Base-by-base conservation (phyloP, 2,797 vertebrate species). In the Morus bassanus region DNA sequence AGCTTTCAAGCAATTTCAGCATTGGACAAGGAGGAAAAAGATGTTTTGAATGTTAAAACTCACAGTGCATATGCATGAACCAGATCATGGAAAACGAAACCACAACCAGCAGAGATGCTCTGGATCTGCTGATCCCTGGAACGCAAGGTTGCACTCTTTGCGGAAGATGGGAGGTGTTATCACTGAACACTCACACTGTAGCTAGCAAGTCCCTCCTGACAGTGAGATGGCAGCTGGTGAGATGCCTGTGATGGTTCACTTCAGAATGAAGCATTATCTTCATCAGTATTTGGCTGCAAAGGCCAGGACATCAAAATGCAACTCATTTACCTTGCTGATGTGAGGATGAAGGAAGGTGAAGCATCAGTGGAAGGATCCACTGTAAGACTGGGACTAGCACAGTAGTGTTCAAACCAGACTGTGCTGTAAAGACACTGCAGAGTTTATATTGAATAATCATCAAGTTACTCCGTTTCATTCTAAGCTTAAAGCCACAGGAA, bases 81-180 rank as follows among this genome's bases (percentile, higher is more conserved):
- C 18, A 69, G 31, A 53, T 16, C 1, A 54, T 0, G 16, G 50
- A 50, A 83, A 74, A 85, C 1, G 3, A 93, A 68, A 70, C 33
- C 35, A 65, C 7, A 13, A 54, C 41, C 11, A 69, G 45, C 35
- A 75, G 51, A 85, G 48, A 30, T 21, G 28, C n/a, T 78, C 54
- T 57, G 50, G 53, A 68, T 65, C n/a, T 39, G 57, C 45, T 30
- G 57, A 76, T 50, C 57, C 35, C 88, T 6, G 12, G 37, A 72
- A 90, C 0, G 2, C 57, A 41, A 39, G 33, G 59, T 8, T 2
- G 0, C 3, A 10, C 22, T n/a, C 1, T 0, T 2, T 53, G 54
- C 37, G 89, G 69, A 81, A 24, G 45, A n/a, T 5, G 21, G 23
- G 9, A 84, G 28, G 19, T 2, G 8, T 46, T 31, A 65, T 6